Conservation (phyloP, 2,113 vertebrate species). For the Peromyscus californicus region DNA sequence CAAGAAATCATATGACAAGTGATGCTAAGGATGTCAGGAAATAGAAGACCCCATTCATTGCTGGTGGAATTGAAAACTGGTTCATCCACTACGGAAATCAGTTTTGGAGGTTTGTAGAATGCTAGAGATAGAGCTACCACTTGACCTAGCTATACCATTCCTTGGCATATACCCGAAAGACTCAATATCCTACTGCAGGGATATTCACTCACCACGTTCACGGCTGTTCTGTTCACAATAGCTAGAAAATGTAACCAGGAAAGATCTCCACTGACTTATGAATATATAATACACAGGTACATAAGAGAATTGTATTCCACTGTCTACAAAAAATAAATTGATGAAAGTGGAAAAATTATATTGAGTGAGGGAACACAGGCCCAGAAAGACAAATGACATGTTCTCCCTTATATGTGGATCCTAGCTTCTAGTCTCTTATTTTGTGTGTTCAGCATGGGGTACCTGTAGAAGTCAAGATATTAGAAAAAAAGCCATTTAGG, state of each 20-base stretch:
- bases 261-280: background rate
- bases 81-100: background rate
- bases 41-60: background rate
- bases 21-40: background rate
- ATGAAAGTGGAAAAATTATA: background rate
- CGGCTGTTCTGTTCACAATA: background rate
- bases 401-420: background rate
- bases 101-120: background rate
- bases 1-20: background rate
- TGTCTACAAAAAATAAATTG: background rate
- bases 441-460: background rate
- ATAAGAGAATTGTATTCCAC: background rate
- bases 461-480: background rate
- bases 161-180: background rate
- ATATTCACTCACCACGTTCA: background rate
- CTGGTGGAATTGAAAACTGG: background rate
- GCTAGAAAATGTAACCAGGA: background rate
- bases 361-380: background rate
- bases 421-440: background rate
- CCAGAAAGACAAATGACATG: background rate
- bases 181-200: background rate
- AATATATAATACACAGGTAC: no score
- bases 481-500: background rate
- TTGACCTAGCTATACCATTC: background rate
- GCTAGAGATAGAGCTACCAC: background rate